phyloP scores from a whole-genome alignment of 2,113 vertebrate species.

The Pterocles gutturalis region DNA sequence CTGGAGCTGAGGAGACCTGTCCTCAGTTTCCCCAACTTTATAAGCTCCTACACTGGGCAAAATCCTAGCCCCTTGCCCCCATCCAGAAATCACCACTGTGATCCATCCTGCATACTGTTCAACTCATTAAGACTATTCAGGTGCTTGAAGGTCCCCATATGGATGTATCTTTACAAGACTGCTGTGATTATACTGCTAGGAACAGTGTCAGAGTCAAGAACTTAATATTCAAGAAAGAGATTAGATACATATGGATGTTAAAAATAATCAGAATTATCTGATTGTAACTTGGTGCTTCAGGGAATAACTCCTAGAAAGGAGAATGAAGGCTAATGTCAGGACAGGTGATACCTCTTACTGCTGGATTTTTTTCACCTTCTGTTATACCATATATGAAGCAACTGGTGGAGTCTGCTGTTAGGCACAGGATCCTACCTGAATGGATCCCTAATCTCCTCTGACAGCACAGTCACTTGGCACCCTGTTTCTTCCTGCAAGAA shows the following conservation, averaged over 20 bases:
- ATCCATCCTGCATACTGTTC: background rate
- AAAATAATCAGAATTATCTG: background rate
- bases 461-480: background rate
- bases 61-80: background rate
- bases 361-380: background rate
- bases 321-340: background rate
- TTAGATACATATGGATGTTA: background rate
- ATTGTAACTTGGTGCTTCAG: background rate
- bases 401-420: background rate
- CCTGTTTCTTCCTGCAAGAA: background rate
- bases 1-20: background rate
- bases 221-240: background rate
- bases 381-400: background rate
- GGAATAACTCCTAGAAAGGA: background rate
- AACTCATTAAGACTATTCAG: background rate
- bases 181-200: background rate
- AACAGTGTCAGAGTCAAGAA: background rate
- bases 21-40: background rate
- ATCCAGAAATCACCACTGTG: background rate
- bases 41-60: background rate
- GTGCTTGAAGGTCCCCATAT: background rate
- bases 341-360: background rate
- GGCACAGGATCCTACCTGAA: background rate
- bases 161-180: background rate
- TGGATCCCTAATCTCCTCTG: background rate